Conservation (phyloP, 2,888 invertebrate species). For the Pristionchus exspectatus region DNA sequence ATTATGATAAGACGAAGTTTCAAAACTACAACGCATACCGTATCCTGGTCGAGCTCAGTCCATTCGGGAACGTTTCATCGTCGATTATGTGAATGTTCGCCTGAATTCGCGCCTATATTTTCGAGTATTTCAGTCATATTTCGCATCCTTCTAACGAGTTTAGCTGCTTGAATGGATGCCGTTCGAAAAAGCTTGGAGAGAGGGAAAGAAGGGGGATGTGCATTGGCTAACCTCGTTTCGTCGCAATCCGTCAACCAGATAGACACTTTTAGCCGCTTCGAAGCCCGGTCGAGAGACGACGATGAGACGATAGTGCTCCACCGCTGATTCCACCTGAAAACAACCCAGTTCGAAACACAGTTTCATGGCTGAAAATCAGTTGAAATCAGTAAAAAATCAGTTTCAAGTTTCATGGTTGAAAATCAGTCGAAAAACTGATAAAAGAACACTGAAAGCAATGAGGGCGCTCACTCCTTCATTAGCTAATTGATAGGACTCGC, state of each 20-base stretch:
- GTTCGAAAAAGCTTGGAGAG: background rate
- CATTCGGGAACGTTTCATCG: constrained; percentile 54
- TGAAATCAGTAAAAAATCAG: too few relatives aligned
- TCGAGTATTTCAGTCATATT: background rate
- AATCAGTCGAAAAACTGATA: background rate
- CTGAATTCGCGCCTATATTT: background rate
- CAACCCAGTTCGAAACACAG: too few relatives aligned
- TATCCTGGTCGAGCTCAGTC: constrained; percentile 48
- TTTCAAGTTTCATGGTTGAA: too few relatives aligned
- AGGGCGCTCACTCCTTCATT: constrained; percentile 3
- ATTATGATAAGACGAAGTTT: too few relatives aligned
- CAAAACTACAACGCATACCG: constrained; percentile 16
- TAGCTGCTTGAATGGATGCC: background rate
- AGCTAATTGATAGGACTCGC: background rate
- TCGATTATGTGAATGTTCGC: constrained; percentile 54
- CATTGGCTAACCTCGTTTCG: constrained; percentile 51
- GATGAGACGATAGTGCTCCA: constrained; percentile 19
- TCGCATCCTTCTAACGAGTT: background rate
- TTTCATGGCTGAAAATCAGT: too few relatives aligned
- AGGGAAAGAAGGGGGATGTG: background rate
- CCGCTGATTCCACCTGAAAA: constrained; percentile 10
- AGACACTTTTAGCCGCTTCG: constrained; percentile 42
- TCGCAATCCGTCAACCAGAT: constrained; percentile 46
- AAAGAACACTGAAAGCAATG: background rate
- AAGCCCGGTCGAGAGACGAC: constrained; percentile 44